Evolutionary conservation across 2,113 vertebrate genomes (phyloP).

Genomic region (Bufo gargarizans): DNA sequence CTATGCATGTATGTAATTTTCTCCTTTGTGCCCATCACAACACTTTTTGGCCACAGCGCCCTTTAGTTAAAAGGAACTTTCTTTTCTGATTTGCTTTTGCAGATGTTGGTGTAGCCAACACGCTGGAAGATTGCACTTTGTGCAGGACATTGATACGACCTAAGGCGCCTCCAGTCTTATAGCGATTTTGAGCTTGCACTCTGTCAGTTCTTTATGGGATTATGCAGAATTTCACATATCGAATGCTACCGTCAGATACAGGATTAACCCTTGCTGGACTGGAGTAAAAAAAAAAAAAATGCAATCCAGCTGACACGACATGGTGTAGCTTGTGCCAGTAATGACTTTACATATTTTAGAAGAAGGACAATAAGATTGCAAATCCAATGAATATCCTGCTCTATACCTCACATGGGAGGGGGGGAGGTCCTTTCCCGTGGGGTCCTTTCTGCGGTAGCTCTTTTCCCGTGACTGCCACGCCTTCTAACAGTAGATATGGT

Average conservation of each 20-base stretch:
- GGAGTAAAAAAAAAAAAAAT: background rate
- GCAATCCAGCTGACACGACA: background rate
- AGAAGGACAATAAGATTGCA: background rate
- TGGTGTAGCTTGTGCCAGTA: background rate
- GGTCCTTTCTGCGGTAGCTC: too few relatives aligned
- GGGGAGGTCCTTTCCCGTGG: too few relatives aligned
- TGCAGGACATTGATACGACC: too few relatives aligned
- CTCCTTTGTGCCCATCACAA: too few relatives aligned
- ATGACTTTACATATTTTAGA: background rate
- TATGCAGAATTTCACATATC: slow-evolving; percentile 13
- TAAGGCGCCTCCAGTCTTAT: background rate
- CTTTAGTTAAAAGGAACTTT: too few relatives aligned
- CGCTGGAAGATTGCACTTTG: background rate
- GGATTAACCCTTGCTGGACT: background rate
- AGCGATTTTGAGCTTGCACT: background rate
- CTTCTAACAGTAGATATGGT: too few relatives aligned
- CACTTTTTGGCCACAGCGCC: too few relatives aligned
- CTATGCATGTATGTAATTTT: too few relatives aligned
- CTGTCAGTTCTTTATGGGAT: background rate
- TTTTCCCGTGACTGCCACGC: too few relatives aligned
- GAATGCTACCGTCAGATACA: background rate
- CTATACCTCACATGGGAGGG: too few relatives aligned
- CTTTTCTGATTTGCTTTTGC: too few relatives aligned
- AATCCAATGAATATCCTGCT: background rate
- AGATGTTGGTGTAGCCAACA: too few relatives aligned